These are phyloP conservation scores for Troides helena DNA, from an alignment of 2,888 invertebrate genomes.

Conservation along the genomic window DNA sequence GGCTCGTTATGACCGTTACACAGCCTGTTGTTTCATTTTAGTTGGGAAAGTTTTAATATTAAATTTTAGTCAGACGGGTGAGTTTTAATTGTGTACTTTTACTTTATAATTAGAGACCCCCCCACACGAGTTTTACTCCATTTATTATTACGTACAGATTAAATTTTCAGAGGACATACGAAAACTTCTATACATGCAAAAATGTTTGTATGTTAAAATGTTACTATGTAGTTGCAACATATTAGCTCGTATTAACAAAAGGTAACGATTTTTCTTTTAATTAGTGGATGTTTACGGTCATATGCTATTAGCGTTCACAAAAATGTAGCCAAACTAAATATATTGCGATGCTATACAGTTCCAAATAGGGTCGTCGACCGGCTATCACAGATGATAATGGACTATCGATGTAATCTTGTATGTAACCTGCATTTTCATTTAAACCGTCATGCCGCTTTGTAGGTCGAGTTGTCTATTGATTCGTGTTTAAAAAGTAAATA, in stretches of 20 bases:
- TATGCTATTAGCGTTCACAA: not conserved
- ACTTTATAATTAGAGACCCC: not conserved
- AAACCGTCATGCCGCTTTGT: slow-evolving; percentile 30
- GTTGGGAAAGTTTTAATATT: slow-evolving; percentile 2
- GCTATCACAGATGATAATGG: slow-evolving; percentile 49
- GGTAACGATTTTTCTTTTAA: not conserved
- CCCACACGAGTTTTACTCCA: not conserved
- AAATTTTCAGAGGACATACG: too few relatives aligned
- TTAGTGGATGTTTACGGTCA: not conserved
- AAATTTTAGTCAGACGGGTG: not conserved
- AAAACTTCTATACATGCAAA: too few relatives aligned
- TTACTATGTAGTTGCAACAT: too few relatives aligned
- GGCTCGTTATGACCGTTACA: slow-evolving; percentile 5
- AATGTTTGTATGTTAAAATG: too few relatives aligned
- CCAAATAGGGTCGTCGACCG: slow-evolving; percentile 47
- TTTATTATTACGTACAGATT: not conserved
- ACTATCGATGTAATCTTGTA: slow-evolving; percentile 49
- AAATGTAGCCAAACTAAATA: slow-evolving; percentile 9
- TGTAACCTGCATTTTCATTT: slow-evolving; percentile 46
- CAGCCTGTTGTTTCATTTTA: slow-evolving; percentile 13
- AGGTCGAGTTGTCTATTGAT: slow-evolving; percentile 29
- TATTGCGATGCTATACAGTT: not conserved
- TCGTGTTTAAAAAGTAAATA: slow-evolving; percentile 28
- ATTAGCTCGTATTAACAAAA: not conserved
- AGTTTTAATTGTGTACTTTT: not conserved